Evolutionary conservation across 2,113 vertebrate genomes (phyloP).

Genomic region (Chloropsis hardwickii): DNA sequence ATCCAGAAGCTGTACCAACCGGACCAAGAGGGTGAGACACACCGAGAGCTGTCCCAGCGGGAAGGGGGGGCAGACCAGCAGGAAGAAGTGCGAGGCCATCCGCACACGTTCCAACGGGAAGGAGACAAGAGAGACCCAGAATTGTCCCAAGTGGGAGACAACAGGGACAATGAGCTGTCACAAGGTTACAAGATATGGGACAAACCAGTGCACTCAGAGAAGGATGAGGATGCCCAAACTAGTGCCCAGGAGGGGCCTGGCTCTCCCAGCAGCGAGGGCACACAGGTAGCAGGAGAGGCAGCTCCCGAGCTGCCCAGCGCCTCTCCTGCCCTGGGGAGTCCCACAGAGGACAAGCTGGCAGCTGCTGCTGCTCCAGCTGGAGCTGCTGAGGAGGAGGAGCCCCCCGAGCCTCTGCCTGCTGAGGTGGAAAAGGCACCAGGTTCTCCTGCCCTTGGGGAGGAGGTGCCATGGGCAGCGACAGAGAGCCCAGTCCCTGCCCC

Average conservation of each 20-base stretch:
- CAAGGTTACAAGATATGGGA: not conserved
- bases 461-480: not conserved
- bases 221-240: not conserved
- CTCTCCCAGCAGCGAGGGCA: not conserved
- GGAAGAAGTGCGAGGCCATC: not conserved
- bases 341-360: fast-evolving
- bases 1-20: not conserved
- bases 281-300: not conserved
- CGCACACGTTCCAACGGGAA: fast-evolving
- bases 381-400: not conserved
- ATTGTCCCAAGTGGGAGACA: not conserved
- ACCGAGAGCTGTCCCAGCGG: not conserved
- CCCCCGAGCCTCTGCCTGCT: fast-evolving
- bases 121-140: not conserved
- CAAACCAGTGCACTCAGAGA: not conserved
- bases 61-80: not conserved
- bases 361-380: fast-evolving
- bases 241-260: not conserved
- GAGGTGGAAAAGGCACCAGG: not conserved
- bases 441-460: not conserved
- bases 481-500: not conserved
- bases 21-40: not conserved
- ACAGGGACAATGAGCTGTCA: not conserved
- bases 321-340: not conserved
- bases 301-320: fast-evolving